Evolutionary conservation across 2,797 vertebrate species (phyloP), one percentile per base, ranked within the genome.

Genomic region (Eremophila alpestris): DNA sequence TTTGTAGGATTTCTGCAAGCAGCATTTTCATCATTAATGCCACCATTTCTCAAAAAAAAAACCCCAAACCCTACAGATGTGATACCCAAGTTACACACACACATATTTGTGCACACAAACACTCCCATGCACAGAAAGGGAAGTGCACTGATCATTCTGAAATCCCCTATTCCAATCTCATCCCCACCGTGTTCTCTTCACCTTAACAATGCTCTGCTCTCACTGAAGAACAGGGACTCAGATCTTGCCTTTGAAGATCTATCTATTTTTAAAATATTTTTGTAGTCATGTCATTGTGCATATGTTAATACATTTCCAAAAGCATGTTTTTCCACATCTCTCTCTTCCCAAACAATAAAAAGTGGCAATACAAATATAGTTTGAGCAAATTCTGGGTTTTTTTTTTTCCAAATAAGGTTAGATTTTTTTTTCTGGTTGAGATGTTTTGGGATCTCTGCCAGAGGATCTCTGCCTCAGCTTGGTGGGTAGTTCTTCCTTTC

Each of bases 371-470:
- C 43, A 78, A 75, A 87, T 92, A 48, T 5, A 83, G 75, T 76
- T 95, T 49, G 16, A 59, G n/a, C 23, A 5, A 5, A 94, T 76
- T 87, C 71, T 71, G 10, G 3, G 3, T 0, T 2, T 90, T 2
- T 19, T 92, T 79, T 19, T 92, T 79, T 32, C 91, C 87, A 81
- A 93, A 70, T 93, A 94, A 94, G 88, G 79, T 76, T 89, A 51
- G 69, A 54, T 41, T 88, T 70, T 75, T 75, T 81, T 91, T 87
- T 38, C 34, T 77, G 46, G 13, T 86, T 60, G 87, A 70, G 82
- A 74, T 36, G 2, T 68, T 81, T 94, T 60, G 64, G 75, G 63
- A 63, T 86, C 69, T 90, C 68, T 96, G 84, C 90, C 92, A 94
- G 65, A 84, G 92, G 79, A 77, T 64, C 83, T 62, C 52, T 89